Conservation (phyloP, 2,797 vertebrate genomes). For the Chrosomus eos region DNA sequence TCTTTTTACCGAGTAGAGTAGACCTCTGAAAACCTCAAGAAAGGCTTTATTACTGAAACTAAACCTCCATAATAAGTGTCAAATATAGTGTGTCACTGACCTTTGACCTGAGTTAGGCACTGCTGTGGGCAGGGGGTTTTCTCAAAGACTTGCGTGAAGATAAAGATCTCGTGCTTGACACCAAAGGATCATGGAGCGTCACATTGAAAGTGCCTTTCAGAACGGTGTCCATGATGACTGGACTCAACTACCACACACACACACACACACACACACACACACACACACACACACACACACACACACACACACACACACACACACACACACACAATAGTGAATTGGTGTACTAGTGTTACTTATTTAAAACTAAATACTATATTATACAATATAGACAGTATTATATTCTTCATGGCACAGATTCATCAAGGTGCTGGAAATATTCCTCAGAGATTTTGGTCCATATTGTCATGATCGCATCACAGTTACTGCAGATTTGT, state of each 20-base stretch:
- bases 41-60: background rate
- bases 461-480: no score
- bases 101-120: constrained; percentile 62
- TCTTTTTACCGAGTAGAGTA: background rate
- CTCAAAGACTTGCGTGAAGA: background rate
- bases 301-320: constrained; percentile 26
- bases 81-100: constrained; percentile 34
- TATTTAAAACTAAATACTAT: background rate
- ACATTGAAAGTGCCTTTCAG: constrained; percentile 77
- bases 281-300: constrained; percentile 30
- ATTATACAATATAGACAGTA: no score
- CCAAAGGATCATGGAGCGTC: constrained; percentile 70
- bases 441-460: no score
- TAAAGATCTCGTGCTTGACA: constrained; percentile 6
- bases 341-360: background rate
- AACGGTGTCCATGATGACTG: constrained; percentile 69
- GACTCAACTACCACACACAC: constrained; percentile 66
- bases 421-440: no score
- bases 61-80: background rate
- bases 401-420: no score
- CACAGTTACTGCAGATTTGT: no score
- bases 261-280: background rate
- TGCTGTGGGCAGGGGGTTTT: constrained; percentile 39
- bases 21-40: background rate
- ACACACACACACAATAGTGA: background rate